Percentiles rank a stretch among this genome's conserved stretches.
Evolutionary conservation across 2,888 invertebrate genomes (phyloP).

Genomic region (Tridacna gigas): DNA sequence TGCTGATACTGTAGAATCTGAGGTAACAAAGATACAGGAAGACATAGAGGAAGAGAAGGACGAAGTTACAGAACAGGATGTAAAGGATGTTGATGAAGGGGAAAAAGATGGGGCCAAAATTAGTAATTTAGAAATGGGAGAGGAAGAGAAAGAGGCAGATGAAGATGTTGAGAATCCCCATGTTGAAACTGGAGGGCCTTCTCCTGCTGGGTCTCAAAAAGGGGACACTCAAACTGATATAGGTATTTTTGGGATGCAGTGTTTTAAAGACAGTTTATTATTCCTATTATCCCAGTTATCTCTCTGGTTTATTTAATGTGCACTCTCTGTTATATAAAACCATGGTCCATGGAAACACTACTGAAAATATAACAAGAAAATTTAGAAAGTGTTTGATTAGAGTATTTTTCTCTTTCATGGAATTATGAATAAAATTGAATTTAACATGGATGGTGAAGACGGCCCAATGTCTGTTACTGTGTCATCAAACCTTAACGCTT

Average conservation of each 20-base stretch:
- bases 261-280: background rate
- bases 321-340: background rate
- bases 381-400: no score
- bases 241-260: slow-evolving; percentile 12
- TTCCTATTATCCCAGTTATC: background rate
- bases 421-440: no score
- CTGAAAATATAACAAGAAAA: no score
- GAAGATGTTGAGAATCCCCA: slow-evolving; percentile 6
- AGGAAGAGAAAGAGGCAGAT: slow-evolving; percentile 21
- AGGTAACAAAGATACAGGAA: slow-evolving; percentile 34
- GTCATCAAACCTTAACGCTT: no score
- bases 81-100: slow-evolving; percentile 19
- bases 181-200: slow-evolving; percentile 24
- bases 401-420: no score
- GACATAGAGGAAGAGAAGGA: slow-evolving; percentile 51
- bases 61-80: slow-evolving; percentile 3
- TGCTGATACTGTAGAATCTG: slow-evolving; percentile 25
- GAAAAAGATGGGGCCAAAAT: slow-evolving; percentile 13
- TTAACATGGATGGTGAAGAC: no score
- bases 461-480: no score
- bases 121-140: slow-evolving; percentile 28
- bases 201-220: slow-evolving; percentile 8
- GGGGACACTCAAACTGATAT: background rate
- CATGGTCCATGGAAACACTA: no score
- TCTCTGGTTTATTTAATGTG: background rate